Base-by-base conservation (phyloP, 2,113 vertebrate species). In the Riparia riparia region DNA sequence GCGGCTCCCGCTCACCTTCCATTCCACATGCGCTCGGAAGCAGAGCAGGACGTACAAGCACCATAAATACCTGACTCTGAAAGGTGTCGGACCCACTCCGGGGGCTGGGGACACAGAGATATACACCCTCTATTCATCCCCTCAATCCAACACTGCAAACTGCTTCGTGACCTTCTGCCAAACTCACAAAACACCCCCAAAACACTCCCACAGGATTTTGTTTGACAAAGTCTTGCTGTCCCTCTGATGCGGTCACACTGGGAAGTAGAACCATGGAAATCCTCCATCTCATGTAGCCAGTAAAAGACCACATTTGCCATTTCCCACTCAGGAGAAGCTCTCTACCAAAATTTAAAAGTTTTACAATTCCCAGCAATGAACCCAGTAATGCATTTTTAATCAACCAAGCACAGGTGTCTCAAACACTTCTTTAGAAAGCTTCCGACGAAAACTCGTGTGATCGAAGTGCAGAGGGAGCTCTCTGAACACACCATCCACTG, bases 101-200 rank as follows among this genome's bases (percentile, higher is more conserved):
- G 26, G 53, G 20, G 17, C 25, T 45, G 72, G 12, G 14, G 7
- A 13, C 14, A 17, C n/a, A 5, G 4, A 6, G 7, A 7, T 13
- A 7, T 0, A 8, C 21, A 28, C 31, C 14, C 50, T 24, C 51
- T 8, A 0, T 17, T n/a, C 44, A 32, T 12, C 53, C 34, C 44
- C 44, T 5, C n/a, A 5, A 41, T 24, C 54, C 69, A 45, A 16
- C 14, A 1, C 9, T 6, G 20, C 58, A 5, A 4, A 6, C 1
- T 9, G 12, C 79, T 49, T 3, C 1, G 0, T 8, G 14, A 31
- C 49, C n/a, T n/a, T 13, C 50, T 64, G 61, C 34, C 53, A 79
- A 39, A 12, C 0, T n/a, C 32, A 4, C 3, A 0, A 14, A 82
- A 24, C 16, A 32, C 5, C n/a, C 58, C 57, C 3, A 0, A 12